These are phyloP conservation scores for Cyclophora punctaria DNA, from an alignment of 2,888 invertebrate genomes.

Conservation along the genomic window DNA sequence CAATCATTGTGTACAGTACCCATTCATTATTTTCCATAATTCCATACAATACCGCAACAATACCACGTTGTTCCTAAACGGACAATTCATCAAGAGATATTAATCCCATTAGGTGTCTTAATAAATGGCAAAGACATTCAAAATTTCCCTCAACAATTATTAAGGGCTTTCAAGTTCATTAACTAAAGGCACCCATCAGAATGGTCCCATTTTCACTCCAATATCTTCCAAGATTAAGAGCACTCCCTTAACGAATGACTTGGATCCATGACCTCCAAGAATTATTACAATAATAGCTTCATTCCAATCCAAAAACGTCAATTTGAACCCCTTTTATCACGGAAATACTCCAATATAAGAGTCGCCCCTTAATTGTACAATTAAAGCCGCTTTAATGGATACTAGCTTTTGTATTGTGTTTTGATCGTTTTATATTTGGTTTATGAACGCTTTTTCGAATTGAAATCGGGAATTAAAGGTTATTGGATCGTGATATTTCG, in stretches of 20 bases:
- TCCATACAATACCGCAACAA: too few species aligned
- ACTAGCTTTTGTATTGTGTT: constrained; percentile 5
- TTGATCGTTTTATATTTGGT: constrained; percentile 3
- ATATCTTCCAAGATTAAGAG: constrained; percentile 38
- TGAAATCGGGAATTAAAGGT: constrained; percentile 1
- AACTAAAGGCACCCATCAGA: constrained; percentile 33
- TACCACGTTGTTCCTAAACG: constrained; percentile 11
- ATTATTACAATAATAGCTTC: constrained; percentile 43
- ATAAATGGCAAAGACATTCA: constrained; percentile 38
- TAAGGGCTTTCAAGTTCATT: constrained; percentile 57
- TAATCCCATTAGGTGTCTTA: constrained; percentile 43
- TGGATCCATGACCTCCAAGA: constrained; percentile 43
- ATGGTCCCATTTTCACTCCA: constrained; percentile 32
- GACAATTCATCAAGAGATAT: constrained; percentile 32
- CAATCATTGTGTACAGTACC: too few species aligned
- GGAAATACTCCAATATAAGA: constrained; percentile 20
- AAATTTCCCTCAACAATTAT: constrained; percentile 44
- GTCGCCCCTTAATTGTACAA: constrained; percentile 13
- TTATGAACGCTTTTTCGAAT: too few species aligned
- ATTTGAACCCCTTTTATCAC: constrained; percentile 32
- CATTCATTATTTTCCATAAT: too few species aligned
- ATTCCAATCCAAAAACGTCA: constrained; percentile 48
- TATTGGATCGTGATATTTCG: constrained; percentile 1
- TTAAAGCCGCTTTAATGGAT: constrained; percentile 9
- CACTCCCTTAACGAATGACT: constrained; percentile 22